A percentile compares a stretch with the other conserved stretches of the same genome.
Evolutionary conservation across 2,888 invertebrate genomes (phyloP).

Genomic region (Morpho deidamia): DNA sequence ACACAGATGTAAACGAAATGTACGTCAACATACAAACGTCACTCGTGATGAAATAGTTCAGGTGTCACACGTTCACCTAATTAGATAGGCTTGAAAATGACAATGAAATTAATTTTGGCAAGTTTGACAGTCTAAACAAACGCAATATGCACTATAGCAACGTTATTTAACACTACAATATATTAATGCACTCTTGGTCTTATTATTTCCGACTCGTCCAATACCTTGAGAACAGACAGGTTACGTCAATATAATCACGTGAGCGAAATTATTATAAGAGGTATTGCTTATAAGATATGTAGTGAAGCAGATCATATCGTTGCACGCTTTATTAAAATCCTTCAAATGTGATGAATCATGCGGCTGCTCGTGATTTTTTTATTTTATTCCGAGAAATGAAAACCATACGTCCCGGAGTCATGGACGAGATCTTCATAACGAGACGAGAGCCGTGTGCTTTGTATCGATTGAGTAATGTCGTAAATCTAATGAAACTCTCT

Average conservation of each 20-base stretch:
- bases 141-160: slow-evolving; percentile 28
- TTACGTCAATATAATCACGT: slow-evolving; percentile 25
- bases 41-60: slow-evolving; percentile 40
- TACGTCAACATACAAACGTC: slow-evolving; percentile 25
- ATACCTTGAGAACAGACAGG: slow-evolving; percentile 17
- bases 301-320: not conserved
- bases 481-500: slow-evolving; percentile 45
- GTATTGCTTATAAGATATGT: not conserved
- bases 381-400: not conserved
- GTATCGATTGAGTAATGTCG: slow-evolving; percentile 23
- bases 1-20: slow-evolving; percentile 3
- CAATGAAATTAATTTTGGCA: slow-evolving; percentile 48
- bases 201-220: slow-evolving; percentile 19
- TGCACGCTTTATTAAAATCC: slow-evolving; percentile 1
- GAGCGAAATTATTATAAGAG: slow-evolving; percentile 19
- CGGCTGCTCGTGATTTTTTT: not conserved
- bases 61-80: slow-evolving; percentile 34
- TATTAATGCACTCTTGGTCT: slow-evolving; percentile 23
- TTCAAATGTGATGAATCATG: slow-evolving; percentile 2
- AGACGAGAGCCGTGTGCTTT: slow-evolving; percentile 22
- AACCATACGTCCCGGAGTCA: slow-evolving; percentile 6
- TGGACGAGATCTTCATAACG: slow-evolving; percentile 14
- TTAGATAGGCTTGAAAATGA: slow-evolving; percentile 44
- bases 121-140: slow-evolving; percentile 35
- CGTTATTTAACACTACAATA: slow-evolving; percentile 24